A percentile compares a stretch with the other conserved stretches of the same genome.
These are phyloP conservation scores for Drosophila paranaensis DNA, from an alignment of 2,888 invertebrate species.

Conservation along the genomic window DNA sequence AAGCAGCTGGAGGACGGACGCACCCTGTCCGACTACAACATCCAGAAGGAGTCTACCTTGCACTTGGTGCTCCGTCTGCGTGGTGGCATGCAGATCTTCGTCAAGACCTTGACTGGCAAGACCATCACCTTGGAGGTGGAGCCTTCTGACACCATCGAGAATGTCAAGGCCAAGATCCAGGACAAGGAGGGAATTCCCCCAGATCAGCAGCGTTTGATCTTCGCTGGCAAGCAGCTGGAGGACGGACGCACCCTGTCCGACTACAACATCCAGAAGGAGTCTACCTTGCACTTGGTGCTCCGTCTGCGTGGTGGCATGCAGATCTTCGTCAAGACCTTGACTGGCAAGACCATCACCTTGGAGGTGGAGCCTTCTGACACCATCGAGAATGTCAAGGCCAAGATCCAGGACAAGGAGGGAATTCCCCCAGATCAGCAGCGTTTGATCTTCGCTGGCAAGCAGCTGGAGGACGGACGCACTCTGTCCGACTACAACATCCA, in stretches of 20 bases:
- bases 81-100: conserved; percentile 48
- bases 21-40: conserved; percentile 46
- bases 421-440: conserved; percentile 52
- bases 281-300: conserved; percentile 37
- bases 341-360: conserved; percentile 48
- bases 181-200: conserved; percentile 50
- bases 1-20: conserved; percentile 49
- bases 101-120: conserved; percentile 50
- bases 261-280: conserved; percentile 49
- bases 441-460: conserved; percentile 47
- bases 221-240: conserved; percentile 47
- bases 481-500: conserved; percentile 43
- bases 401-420: conserved; percentile 47
- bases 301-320: conserved; percentile 50
- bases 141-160: conserved; percentile 41
- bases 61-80: conserved; percentile 28
- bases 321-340: conserved; percentile 45
- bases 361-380: conserved; percentile 46
- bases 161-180: conserved; percentile 46
- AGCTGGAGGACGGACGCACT: conserved; percentile 41
- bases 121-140: conserved; percentile 47
- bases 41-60: conserved; percentile 37
- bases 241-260: conserved; percentile 43
- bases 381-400: conserved; percentile 43
- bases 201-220: conserved; percentile 53